Percentiles rank a stretch among this genome's conserved stretches.
These are phyloP conservation scores for Nephila pilipes DNA, from an alignment of 1,140 invertebrate genomes.

Conservation along the genomic window DNA sequence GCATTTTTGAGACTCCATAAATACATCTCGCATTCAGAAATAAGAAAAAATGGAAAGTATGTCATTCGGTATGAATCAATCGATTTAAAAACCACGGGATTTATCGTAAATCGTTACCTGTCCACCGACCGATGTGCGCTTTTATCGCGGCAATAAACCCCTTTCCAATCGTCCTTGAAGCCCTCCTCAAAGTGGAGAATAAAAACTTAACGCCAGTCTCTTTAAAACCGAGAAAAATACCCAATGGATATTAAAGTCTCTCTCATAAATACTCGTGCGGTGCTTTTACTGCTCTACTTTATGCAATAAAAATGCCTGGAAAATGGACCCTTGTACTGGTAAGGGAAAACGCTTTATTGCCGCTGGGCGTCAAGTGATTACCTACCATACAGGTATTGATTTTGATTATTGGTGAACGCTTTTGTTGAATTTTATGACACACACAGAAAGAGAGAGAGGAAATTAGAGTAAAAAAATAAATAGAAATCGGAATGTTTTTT, in stretches of 20 bases:
- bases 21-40: no score
- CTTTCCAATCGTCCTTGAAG: background rate
- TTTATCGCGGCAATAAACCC: conserved; percentile 10
- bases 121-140: background rate
- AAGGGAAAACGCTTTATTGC: background rate
- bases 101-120: conserved; percentile 15
- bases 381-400: background rate
- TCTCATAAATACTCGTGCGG: background rate
- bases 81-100: background rate
- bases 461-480: no score
- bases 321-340: background rate
- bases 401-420: background rate
- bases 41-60: no score
- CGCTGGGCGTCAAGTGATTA: background rate
- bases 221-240: background rate
- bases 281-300: background rate
- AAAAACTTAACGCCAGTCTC: conserved; percentile 2
- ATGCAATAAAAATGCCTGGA: conserved; percentile 5
- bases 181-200: background rate
- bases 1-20: no score
- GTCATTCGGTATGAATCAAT: background rate
- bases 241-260: background rate
- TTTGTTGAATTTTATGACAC: background rate
- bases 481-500: no score
- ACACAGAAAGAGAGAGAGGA: background rate